Conservation (phyloP, 2,888 invertebrate genomes). For the Drosophila quinaria region DNA sequence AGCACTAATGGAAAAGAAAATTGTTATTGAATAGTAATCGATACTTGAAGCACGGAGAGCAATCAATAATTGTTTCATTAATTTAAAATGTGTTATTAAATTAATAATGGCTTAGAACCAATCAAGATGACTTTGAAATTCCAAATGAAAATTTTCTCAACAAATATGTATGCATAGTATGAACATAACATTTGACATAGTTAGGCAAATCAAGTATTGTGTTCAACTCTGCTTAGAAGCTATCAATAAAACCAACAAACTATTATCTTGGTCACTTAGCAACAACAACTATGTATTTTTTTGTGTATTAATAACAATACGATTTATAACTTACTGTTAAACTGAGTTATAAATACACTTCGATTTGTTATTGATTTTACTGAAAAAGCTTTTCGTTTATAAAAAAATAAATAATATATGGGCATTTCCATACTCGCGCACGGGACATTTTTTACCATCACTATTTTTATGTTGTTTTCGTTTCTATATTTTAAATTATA, state of each 20-base stretch:
- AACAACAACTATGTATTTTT: not conserved
- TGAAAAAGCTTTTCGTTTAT: not conserved
- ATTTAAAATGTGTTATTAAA: not conserved
- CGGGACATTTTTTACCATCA: too few species aligned
- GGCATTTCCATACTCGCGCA: too few species aligned
- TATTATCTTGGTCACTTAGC: not conserved
- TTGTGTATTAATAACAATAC: not conserved
- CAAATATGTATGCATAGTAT: too few species aligned
- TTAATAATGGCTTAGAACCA: not conserved
- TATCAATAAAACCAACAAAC: slow-evolving; percentile 2
- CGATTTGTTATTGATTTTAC: not conserved
- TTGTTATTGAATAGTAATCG: not conserved
- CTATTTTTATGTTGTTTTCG: too few species aligned
- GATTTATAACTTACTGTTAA: not conserved
- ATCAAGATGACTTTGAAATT: not conserved
- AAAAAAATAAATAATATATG: too few species aligned
- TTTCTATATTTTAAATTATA: too few species aligned
- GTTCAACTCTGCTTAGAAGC: slow-evolving; percentile 3
- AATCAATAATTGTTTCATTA: not conserved
- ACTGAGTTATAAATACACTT: not conserved
- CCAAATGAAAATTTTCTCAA: not conserved
- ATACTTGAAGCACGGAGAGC: slow-evolving; percentile 1
- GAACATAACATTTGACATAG: not conserved
- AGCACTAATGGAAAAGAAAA: not conserved
- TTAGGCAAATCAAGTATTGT: not conserved